Base-by-base conservation (phyloP, 1,140 invertebrate species). In the Rhagoletis pomonella region DNA sequence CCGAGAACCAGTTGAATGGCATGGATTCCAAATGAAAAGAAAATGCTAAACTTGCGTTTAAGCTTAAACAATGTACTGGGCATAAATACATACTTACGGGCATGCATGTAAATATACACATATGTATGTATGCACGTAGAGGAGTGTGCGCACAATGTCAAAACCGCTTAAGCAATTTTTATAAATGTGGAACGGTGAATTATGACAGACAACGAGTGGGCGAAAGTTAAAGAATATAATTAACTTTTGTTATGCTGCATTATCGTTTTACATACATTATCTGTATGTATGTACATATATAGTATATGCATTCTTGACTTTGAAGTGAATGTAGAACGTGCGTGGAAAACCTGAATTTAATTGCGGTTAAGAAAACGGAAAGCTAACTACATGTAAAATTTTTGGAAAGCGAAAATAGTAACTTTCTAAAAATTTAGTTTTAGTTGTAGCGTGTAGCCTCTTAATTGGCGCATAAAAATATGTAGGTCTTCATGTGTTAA, bases 221-320 rank as follows among this genome's bases (percentile, higher is more conserved):
- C 73, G 73, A 81, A 81, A 81, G 73, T 81, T 73, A 58, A 81
- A 69, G 29, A 73, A 17, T n/a, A 73, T 73, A 9, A 50, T 73
- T n/a, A 12, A 14, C 1, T 62, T 12, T 62, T 14, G n/a, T n/a
- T 1, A 17, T 14, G 17, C n/a, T 17, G 4, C 60, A 1, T n/a
- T n/a, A n/a, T 29, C 29, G 29, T 29, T 29, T 29, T 29, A 62
- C 60, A 62, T 55, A 55, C 50, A 55, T 55, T 55, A 55, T 7
- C 50, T 55, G 2, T 1, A 10, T 55, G 10, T 55, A 10, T 55
- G 50, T 55, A 10, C 0, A 1, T 55, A 55, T 10, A 55, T 55
- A 55, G 50, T 5, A 55, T 10, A 55, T 2, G 10, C 50, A 55
- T 55, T 7, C 2, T 7, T 55, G 50, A 55, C 1, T 55, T 55